These are phyloP conservation scores for Zeus faber DNA, from an alignment of 2,113 vertebrate genomes.

Conservation along the genomic window DNA sequence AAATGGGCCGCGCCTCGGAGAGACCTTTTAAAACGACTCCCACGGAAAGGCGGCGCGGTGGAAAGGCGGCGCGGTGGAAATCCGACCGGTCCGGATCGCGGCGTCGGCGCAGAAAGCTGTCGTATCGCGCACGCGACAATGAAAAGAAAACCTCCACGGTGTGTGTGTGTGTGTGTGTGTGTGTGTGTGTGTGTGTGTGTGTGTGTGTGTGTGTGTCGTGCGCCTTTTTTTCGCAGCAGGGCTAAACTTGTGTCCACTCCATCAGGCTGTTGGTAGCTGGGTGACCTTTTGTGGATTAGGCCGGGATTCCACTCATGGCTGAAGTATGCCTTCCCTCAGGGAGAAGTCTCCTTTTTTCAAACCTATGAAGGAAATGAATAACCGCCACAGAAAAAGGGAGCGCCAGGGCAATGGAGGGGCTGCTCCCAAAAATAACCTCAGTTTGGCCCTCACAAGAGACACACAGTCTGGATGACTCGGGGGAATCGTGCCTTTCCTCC, in stretches of 20 bases:
- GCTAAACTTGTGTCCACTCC: slow-evolving; percentile 30
- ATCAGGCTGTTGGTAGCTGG: slow-evolving; percentile 6
- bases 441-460: slow-evolving; percentile 16
- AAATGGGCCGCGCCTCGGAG: too few species aligned
- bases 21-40: too few species aligned
- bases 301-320: slow-evolving; percentile 23
- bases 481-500: not conserved
- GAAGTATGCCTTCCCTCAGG: slow-evolving; percentile 22
- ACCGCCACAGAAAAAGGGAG: slow-evolving; percentile 3
- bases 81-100: too few species aligned
- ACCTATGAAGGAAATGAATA: slow-evolving; percentile 27
- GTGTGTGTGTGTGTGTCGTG: not conserved
- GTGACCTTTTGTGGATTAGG: slow-evolving; percentile 8
- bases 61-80: too few species aligned
- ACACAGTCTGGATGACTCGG: not conserved
- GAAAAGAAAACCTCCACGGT: too few species aligned
- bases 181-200: not conserved
- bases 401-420: slow-evolving; percentile 8
- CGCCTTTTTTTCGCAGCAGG: slow-evolving; percentile 15
- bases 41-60: too few species aligned
- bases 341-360: slow-evolving; percentile 31
- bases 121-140: too few species aligned
- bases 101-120: too few species aligned
- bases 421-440: slow-evolving; percentile 27
- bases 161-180: not conserved